Base-by-base conservation (phyloP, 2,797 vertebrate genomes). In the Glossophaga mutica region DNA sequence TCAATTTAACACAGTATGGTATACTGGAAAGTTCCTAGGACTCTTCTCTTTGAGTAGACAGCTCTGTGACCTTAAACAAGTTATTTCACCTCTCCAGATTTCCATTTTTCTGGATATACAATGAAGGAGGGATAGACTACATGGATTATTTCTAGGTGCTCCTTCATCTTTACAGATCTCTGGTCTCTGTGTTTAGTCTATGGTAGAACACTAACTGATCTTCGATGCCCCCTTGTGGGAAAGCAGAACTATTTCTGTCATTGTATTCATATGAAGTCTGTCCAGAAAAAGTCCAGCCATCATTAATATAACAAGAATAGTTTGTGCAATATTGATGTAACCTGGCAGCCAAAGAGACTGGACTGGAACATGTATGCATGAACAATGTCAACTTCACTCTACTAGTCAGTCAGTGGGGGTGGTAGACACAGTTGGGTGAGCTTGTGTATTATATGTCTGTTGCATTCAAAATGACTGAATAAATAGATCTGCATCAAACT, bases 211-310 rank as follows among this genome's bases (percentile, higher is more conserved):
- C 7, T 81, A 90, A 52, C 37, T 42, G 94, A 89, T 93, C 77
- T 96, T 90, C 78, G 81, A 92, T 96, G 95, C 94, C 95, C 90
- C 71, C 96, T 97, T 92, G 96, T 97, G 96, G 96, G 26, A 97
- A 97, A 91, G 21, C 52, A 77, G 97, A 96, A 96, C 67, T 96
- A 88, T 94, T 94, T 55, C 9, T 39, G 44, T 92, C 21, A 34
- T n/a, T 91, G 14, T 68, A 79, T 93, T 93, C 55, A 59, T 59
- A 59, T 26, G 24, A 59, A 26, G 24, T 59, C 26, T 59, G 57
- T 59, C 57, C 24, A 59, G 26, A 59, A 59, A 59, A 59, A 59
- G 57, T 59, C 24, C 57, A 59, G 24, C 26, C 26, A 59, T 59
- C 22, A 59, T 59, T 59, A 59, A 59, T 59, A 26, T 59, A 59